Evolutionary conservation across 2,797 vertebrate genomes (phyloP).

Genomic region (Fratercula arctica): DNA sequence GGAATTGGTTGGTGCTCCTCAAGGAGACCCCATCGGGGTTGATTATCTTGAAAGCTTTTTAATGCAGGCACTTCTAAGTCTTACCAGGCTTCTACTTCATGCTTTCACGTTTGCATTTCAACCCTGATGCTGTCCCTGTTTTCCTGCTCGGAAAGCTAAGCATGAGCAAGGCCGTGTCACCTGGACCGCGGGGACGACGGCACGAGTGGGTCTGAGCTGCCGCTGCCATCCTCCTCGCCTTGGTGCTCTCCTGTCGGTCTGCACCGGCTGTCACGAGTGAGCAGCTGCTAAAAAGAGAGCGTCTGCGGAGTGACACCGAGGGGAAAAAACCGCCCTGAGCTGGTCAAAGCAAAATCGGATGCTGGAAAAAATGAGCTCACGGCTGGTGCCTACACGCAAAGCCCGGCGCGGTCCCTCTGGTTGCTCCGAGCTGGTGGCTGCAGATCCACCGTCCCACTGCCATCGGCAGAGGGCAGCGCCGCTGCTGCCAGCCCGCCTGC

Average conservation of each 20-base stretch:
- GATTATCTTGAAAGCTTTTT: neutral
- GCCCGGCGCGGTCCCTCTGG: fast-evolving
- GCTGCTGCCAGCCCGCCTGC: neutral
- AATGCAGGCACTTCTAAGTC: neutral
- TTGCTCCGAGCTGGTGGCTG: neutral
- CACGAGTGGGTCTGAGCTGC: neutral
- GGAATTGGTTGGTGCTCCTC: neutral
- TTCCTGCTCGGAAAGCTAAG: neutral
- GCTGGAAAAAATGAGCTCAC: neutral
- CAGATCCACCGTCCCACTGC: neutral
- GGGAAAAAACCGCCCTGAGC: neutral
- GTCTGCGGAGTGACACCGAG: neutral
- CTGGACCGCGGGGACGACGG: fast-evolving
- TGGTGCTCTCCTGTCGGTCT: neutral
- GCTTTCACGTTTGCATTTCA: neutral
- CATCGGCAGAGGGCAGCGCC: conserved; percentile 9
- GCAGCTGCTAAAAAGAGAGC: neutral
- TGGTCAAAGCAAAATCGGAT: neutral
- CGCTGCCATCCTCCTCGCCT: neutral
- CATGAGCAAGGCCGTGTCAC: fast-evolving
- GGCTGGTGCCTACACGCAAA: neutral
- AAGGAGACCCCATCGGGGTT: neutral
- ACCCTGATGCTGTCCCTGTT: neutral
- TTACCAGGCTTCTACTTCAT: neutral
- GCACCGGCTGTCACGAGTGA: neutral